A percentile compares a stretch with the other conserved stretches of the same genome.
Conservation (phyloP, 2,113 vertebrate species). For the Trachemys scripta region DNA sequence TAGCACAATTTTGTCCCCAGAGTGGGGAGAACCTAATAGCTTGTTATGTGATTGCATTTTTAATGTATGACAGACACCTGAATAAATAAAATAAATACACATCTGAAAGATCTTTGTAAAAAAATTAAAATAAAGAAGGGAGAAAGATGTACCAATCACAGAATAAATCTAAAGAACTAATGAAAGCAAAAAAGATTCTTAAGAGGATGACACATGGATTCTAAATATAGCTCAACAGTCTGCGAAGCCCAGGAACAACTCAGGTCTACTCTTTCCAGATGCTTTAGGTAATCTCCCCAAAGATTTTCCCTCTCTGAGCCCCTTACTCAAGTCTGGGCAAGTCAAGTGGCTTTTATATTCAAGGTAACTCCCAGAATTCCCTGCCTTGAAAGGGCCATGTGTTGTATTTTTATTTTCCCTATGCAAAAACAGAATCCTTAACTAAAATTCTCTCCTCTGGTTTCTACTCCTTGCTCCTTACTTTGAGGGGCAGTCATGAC, state of each 20-base stretch:
- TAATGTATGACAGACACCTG: neutral
- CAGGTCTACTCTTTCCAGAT: neutral
- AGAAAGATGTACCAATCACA: neutral
- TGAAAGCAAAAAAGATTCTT: neutral
- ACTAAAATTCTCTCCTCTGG: neutral
- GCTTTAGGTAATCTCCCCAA: neutral
- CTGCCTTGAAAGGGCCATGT: neutral
- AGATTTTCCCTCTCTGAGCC: neutral
- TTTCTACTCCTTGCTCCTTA: neutral
- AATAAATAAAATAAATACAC: neutral
- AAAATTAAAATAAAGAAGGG: neutral
- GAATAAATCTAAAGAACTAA: neutral
- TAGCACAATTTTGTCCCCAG: neutral
- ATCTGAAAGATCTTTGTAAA: neutral
- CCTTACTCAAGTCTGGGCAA: neutral
- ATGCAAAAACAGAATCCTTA: neutral
- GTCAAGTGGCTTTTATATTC: rapidly evolving
- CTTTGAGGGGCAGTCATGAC: rapidly evolving
- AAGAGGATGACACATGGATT: neutral
- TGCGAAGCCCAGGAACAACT: neutral
- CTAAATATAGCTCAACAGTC: neutral
- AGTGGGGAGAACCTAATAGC: neutral
- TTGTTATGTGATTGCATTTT: neutral
- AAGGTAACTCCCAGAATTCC: neutral
- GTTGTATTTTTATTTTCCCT: neutral